phyloP scores from a whole-genome alignment of 2,797 vertebrate genomes.

The Heterohyrax brucei region DNA sequence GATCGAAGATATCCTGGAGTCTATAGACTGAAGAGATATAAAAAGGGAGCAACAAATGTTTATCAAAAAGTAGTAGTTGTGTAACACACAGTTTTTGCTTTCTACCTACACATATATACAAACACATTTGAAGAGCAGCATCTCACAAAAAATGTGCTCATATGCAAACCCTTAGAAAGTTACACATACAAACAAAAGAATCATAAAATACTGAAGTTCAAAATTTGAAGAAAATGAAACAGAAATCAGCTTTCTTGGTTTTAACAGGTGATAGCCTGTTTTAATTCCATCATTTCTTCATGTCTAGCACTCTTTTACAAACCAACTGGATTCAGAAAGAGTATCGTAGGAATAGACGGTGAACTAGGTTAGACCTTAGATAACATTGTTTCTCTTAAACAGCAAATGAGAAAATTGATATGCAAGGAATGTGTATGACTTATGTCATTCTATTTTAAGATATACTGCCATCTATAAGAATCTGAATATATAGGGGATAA shows the following conservation, averaged over 20 bases:
- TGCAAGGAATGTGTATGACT: not conserved
- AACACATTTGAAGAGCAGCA: not conserved
- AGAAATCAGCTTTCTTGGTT: not conserved
- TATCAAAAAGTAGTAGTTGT: constrained; percentile 36
- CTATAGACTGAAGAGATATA: too few species aligned
- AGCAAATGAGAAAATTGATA: constrained; percentile 2
- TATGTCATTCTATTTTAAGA: constrained; percentile 34
- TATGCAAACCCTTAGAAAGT: not conserved
- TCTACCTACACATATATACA: not conserved
- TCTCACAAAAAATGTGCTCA: constrained; percentile 33
- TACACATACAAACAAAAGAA: not conserved
- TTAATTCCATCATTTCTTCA: constrained; percentile 25
- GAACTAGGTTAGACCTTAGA: not conserved
- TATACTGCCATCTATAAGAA: not conserved
- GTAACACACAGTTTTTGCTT: not conserved
- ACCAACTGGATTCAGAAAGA: not conserved
- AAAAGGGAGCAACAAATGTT: too few species aligned
- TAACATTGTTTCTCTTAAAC: not conserved
- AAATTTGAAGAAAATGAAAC: not conserved
- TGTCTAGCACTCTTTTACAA: not conserved
- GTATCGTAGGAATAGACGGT: not conserved
- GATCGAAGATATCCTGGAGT: too few species aligned
- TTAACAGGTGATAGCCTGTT: not conserved
- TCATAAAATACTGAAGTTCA: constrained; percentile 18
- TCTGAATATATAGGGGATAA: not conserved